These are phyloP conservation scores for Acinonyx jubatus DNA, from an alignment of 2,113 vertebrate species.

Conservation along the genomic window DNA sequence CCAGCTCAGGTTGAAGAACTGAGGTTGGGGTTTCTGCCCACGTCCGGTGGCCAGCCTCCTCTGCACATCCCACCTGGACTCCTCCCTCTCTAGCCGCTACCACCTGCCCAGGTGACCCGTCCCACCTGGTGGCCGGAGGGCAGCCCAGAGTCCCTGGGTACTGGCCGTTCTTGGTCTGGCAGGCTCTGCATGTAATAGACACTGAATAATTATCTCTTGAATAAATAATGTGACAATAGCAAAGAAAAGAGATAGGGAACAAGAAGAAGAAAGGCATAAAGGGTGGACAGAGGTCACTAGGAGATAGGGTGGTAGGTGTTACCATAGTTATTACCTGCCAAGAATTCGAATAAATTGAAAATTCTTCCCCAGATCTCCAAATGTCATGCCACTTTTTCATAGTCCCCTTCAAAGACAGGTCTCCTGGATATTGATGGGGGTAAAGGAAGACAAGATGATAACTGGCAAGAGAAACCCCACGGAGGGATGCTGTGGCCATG, in stretches of 20 bases:
- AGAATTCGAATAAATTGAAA: neutral
- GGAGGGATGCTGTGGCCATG: neutral
- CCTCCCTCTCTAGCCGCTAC: neutral
- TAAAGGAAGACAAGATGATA: neutral
- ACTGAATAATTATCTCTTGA: neutral
- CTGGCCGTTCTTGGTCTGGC: neutral
- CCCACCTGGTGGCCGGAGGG: neutral
- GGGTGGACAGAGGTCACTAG: neutral
- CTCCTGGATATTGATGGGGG: neutral
- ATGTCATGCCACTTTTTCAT: neutral
- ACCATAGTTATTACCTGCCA: neutral
- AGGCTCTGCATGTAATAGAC: neutral
- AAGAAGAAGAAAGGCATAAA: neutral
- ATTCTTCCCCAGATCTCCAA: neutral
- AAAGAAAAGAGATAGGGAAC: neutral
- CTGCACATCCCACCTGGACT: neutral
- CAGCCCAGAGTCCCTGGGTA: neutral
- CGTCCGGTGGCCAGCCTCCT: neutral
- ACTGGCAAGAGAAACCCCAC: neutral
- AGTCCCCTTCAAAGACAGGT: neutral
- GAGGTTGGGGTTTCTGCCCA: neutral
- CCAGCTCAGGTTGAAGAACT: neutral
- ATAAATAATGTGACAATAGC: neutral
- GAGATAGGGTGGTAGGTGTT: neutral
- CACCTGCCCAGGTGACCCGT: neutral